These are phyloP conservation scores for Ceratosolen fusciceps DNA, from an alignment of 1,140 invertebrate species.

Conservation along the genomic window DNA sequence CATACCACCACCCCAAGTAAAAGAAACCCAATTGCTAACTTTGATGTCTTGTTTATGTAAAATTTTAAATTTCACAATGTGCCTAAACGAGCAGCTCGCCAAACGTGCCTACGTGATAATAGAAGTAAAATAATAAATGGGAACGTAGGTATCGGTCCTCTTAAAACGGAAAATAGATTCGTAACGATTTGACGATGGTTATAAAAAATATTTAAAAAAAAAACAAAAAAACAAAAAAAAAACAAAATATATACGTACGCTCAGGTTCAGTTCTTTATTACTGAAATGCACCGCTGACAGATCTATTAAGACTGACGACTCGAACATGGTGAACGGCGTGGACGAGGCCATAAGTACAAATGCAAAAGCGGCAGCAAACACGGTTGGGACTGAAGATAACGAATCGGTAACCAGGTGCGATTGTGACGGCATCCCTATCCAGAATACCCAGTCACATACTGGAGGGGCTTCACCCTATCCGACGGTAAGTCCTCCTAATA, in stretches of 20 bases:
- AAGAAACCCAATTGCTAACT: no score
- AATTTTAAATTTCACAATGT: no score
- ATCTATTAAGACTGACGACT: conserved; percentile 72
- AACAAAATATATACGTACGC: conserved; percentile 41
- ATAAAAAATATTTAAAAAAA: no score
- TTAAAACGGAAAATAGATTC: conserved; percentile 30
- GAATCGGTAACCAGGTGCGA: conserved; percentile 68
- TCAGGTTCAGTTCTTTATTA: conserved; percentile 63
- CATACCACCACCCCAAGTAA: conserved; percentile 27
- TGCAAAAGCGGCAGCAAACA: conserved; percentile 54
- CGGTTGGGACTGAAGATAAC: conserved; percentile 57
- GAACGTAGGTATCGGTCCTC: conserved; percentile 46
- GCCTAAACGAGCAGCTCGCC: neutral
- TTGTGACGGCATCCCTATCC: conserved; percentile 66
- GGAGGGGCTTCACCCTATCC: conserved; percentile 65
- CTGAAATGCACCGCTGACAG: conserved; percentile 67
- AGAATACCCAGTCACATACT: conserved; percentile 67
- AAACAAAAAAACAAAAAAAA: conserved; percentile 34
- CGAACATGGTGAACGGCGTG: conserved; percentile 68
- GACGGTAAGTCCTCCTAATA: conserved; percentile 63
- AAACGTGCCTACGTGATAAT: neutral
- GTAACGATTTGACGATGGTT: conserved; percentile 30
- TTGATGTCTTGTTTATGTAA: no score
- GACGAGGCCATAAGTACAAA: conserved; percentile 69
- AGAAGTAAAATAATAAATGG: neutral